These are phyloP conservation scores for Hedychridium roseum DNA, from an alignment of 2,888 invertebrate genomes.

Conservation along the genomic window DNA sequence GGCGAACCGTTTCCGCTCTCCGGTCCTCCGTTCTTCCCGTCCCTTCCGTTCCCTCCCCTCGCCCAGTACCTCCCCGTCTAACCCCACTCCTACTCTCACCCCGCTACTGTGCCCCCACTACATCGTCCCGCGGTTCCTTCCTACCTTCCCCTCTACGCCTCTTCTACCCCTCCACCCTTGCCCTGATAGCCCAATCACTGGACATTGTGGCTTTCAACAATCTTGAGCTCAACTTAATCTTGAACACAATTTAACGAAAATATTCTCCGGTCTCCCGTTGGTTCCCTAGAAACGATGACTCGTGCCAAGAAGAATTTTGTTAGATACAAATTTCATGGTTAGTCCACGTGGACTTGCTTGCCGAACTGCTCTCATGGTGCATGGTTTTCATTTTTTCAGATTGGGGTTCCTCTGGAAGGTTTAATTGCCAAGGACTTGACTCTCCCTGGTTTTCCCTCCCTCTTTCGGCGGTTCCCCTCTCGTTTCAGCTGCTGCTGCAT, in stretches of 20 bases:
- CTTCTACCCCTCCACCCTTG: slow-evolving; percentile 32
- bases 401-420: no score
- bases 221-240: no score
- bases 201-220: no score
- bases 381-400: no score
- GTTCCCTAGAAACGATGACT: no score
- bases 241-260: no score
- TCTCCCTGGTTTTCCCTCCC: slow-evolving; percentile 34
- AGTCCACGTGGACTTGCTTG: no score
- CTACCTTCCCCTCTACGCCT: slow-evolving; percentile 29
- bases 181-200: slow-evolving; percentile 35
- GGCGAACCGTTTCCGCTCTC: slow-evolving; percentile 61
- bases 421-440: no score
- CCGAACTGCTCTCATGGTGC: no score
- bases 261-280: no score
- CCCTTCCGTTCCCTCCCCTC: slow-evolving; percentile 14
- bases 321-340: no score
- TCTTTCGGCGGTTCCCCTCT: slow-evolving; percentile 10
- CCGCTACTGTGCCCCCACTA: slow-evolving; percentile 15
- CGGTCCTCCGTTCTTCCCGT: slow-evolving; percentile 39
- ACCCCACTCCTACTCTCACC: slow-evolving; percentile 1
- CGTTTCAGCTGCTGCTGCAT: slow-evolving; percentile 8
- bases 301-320: no score
- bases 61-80: neutral
- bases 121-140: slow-evolving; percentile 29